Conservation (phyloP, 1,140 invertebrate genomes). For the Drosophila ananassae region DNA sequence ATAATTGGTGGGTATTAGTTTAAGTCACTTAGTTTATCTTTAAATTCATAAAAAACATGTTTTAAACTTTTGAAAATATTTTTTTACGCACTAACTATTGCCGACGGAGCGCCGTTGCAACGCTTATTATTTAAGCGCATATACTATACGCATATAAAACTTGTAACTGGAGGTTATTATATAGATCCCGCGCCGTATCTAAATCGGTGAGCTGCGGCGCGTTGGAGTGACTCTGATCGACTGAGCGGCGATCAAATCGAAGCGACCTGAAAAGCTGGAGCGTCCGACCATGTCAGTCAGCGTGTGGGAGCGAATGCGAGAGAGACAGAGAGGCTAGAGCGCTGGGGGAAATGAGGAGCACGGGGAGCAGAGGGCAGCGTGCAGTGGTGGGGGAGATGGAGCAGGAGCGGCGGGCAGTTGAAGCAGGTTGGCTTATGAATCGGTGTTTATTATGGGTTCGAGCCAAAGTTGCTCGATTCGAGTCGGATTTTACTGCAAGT, state of each 20-base stretch:
- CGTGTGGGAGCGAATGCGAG: conserved; percentile 17
- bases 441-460: conserved; percentile 28
- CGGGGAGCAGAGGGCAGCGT: neutral
- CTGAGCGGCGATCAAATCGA: conserved; percentile 74
- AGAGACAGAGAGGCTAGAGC: conserved; percentile 3
- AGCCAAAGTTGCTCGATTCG: conserved; percentile 24
- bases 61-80: neutral
- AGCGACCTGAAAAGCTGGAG: conserved; percentile 50
- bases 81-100: conserved; percentile 23
- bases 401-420: conserved; percentile 1
- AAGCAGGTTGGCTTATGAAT: conserved; percentile 25
- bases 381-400: neutral
- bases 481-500: conserved; percentile 16
- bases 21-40: no score
- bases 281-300: neutral
- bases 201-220: conserved; percentile 58
- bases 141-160: conserved; percentile 21
- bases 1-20: neutral
- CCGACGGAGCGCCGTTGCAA: conserved; percentile 28
- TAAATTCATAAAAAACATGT: no score
- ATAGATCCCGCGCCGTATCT: conserved; percentile 41
- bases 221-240: conserved; percentile 79
- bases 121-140: conserved; percentile 21
- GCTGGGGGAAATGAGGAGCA: neutral
- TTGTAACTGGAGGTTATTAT: conserved; percentile 17